Evolutionary conservation across 2,113 vertebrate genomes (phyloP).

Genomic region (Lampris megalopsis): DNA sequence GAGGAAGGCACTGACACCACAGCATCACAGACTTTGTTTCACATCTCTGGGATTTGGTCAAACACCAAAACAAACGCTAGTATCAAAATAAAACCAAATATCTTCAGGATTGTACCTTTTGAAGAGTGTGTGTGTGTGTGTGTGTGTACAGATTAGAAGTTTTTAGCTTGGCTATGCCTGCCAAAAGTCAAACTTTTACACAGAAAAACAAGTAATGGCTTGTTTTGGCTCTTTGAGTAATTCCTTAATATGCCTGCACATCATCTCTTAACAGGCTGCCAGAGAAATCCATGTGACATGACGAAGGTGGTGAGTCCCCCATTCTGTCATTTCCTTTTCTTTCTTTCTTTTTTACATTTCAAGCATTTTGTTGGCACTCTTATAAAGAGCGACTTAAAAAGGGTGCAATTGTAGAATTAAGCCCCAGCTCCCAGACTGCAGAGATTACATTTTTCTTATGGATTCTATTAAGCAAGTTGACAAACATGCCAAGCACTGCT

Average conservation of each 20-base stretch:
- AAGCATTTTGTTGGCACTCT: not conserved
- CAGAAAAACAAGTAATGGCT: too few relatives aligned
- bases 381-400: not conserved
- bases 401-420: not conserved
- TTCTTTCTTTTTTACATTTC: not conserved
- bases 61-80: too few relatives aligned
- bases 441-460: not conserved
- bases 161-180: too few relatives aligned
- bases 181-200: too few relatives aligned
- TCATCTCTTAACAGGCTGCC: constrained; percentile 33
- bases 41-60: too few relatives aligned
- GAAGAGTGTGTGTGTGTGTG: too few relatives aligned
- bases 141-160: too few relatives aligned
- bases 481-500: not conserved
- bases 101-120: too few relatives aligned
- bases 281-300: not conserved
- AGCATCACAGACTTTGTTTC: too few relatives aligned
- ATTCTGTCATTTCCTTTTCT: not conserved
- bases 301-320: constrained; percentile 52
- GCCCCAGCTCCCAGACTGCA: not conserved
- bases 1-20: too few relatives aligned
- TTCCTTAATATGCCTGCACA: not conserved
- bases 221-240: not conserved
- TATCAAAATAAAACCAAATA: too few relatives aligned
- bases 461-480: not conserved